Conservation (phyloP, 1,140 invertebrate genomes). For the Trachymyrmex cornetzi region DNA sequence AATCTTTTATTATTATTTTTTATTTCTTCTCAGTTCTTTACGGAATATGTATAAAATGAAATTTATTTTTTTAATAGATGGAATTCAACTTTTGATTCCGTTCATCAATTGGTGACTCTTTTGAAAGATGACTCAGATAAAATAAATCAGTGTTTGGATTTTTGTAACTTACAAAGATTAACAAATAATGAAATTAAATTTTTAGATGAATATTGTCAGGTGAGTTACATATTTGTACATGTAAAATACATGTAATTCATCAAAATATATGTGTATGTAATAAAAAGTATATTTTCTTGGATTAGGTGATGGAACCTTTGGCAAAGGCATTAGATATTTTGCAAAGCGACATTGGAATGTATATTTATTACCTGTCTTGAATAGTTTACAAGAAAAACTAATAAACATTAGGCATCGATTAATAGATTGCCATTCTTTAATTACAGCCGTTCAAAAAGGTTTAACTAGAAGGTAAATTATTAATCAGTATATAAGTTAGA, state of each 20-base stretch:
- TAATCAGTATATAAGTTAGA: too few relatives aligned
- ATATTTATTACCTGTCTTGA: too few relatives aligned
- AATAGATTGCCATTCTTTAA: too few relatives aligned
- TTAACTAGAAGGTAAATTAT: too few relatives aligned
- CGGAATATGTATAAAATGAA: neutral
- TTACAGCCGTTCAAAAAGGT: too few relatives aligned
- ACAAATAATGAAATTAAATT: slow-evolving; percentile 4
- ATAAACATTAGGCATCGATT: too few relatives aligned
- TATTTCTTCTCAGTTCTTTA: too few relatives aligned
- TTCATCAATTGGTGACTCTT: neutral
- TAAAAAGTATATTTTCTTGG: neutral
- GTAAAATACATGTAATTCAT: too few relatives aligned
- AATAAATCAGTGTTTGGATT: slow-evolving; percentile 22
- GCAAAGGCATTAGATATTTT: slow-evolving; percentile 4
- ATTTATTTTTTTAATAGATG: neutral
- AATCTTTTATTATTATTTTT: neutral
- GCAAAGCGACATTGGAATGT: neutral
- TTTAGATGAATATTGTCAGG: slow-evolving; percentile 12
- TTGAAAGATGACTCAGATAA: neutral
- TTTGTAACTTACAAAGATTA: neutral
- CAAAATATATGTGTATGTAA: neutral
- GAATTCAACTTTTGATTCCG: slow-evolving; percentile 25
- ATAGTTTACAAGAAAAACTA: too few relatives aligned
- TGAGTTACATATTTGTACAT: neutral
- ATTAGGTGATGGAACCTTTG: slow-evolving; percentile 36